phyloP scores from a whole-genome alignment of 2,797 vertebrate genomes.

The Meda fulgida region DNA sequence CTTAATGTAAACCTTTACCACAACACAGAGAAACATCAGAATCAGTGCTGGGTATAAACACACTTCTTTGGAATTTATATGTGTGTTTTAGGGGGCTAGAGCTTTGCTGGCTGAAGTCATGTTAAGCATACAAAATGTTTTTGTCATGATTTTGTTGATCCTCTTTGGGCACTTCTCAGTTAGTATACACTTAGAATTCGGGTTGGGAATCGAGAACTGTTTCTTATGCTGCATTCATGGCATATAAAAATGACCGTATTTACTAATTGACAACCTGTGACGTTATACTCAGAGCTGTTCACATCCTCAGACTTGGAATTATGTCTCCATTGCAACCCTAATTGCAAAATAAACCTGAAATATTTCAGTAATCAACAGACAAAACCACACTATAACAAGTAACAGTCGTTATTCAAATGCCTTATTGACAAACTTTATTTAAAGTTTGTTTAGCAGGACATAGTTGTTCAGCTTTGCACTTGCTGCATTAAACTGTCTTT shows the following conservation, averaged over 20 bases:
- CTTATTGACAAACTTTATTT: not conserved
- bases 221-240: not conserved
- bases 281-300: not conserved
- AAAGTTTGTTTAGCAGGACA: not conserved
- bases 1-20: conserved; percentile 23
- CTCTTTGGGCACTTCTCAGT: not conserved
- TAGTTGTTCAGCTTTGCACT: not conserved
- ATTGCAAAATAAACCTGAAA: not conserved
- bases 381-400: not conserved
- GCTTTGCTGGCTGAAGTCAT: conserved; percentile 29
- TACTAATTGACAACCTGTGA: not conserved
- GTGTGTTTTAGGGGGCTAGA: conserved; percentile 27
- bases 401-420: not conserved
- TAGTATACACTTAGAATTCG: not conserved
- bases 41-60: not conserved
- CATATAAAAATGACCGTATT: not conserved
- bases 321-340: not conserved
- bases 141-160: conserved; percentile 1
- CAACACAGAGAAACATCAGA: not conserved
- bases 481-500: not conserved
- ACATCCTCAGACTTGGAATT: not conserved
- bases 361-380: not conserved
- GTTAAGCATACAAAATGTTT: not conserved
- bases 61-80: not conserved
- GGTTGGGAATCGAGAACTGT: conserved; percentile 1